Evolutionary conservation across 2,113 vertebrate genomes (phyloP).

Genomic region (Laticauda laticaudata): DNA sequence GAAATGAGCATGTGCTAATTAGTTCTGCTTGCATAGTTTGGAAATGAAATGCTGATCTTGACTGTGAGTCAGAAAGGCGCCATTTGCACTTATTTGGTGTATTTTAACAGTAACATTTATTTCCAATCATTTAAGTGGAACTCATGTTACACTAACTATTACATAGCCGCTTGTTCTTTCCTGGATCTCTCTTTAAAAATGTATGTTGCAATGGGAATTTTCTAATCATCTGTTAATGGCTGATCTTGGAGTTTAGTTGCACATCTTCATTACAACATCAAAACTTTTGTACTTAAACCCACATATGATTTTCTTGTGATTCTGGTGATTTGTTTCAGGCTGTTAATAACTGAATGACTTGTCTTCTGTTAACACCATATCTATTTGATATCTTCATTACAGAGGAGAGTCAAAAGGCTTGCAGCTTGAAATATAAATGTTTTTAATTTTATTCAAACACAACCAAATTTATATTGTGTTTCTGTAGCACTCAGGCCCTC

Average conservation of each 20-base stretch:
- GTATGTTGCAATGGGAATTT: neutral
- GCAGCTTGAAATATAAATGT: neutral
- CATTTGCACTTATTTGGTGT: neutral
- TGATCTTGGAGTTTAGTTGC: neutral
- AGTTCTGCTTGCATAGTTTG: neutral
- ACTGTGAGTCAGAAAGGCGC: neutral
- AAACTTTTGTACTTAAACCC: neutral
- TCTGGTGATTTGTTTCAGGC: neutral
- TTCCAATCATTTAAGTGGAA: neutral
- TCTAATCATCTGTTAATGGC: neutral
- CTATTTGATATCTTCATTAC: neutral
- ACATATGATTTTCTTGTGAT: neutral
- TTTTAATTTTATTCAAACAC: neutral
- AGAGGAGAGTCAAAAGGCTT: neutral
- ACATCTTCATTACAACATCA: neutral
- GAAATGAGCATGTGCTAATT: neutral
- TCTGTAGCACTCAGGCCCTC: neutral
- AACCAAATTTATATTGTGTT: neutral
- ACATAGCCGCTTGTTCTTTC: neutral
- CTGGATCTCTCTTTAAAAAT: neutral
- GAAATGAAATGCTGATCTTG: neutral
- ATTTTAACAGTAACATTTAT: neutral
- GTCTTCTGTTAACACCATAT: neutral
- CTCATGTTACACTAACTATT: neutral
- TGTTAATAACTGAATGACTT: neutral